Evolutionary conservation across 2,888 invertebrate species (phyloP).

Genomic region (Nomada ruficornis): DNA sequence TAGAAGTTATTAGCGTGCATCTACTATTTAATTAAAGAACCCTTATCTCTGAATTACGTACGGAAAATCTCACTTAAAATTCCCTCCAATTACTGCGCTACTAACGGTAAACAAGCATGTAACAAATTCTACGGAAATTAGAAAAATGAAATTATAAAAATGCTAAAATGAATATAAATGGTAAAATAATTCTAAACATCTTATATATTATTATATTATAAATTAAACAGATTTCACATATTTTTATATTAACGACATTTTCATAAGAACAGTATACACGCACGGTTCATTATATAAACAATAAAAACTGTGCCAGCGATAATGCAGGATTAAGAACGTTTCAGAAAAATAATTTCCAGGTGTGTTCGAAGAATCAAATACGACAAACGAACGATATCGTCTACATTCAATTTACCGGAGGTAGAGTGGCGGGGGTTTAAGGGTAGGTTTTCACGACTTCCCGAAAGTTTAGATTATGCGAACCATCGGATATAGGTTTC

Average conservation of each 20-base stretch:
- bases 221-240: too few relatives aligned
- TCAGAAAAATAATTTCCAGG: not conserved
- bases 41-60: not conserved
- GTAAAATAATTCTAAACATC: too few relatives aligned
- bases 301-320: not conserved
- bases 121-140: not conserved
- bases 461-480: conserved; percentile 50
- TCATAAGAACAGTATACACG: too few relatives aligned
- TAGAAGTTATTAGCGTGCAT: too few relatives aligned
- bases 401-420: conserved; percentile 40
- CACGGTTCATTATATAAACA: too few relatives aligned
- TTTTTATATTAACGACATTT: too few relatives aligned
- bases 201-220: too few relatives aligned
- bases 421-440: not conserved
- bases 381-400: conserved; percentile 29
- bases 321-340: not conserved
- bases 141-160: too few relatives aligned
- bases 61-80: not conserved
- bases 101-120: not conserved
- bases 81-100: not conserved
- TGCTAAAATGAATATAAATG: too few relatives aligned
- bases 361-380: conserved; percentile 10
- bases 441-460: conserved; percentile 48
- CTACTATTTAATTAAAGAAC: conserved; percentile 3
- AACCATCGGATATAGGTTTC: conserved; percentile 39